Conservation (phyloP, 2,888 invertebrate genomes). For the Antheraea assamensis region DNA sequence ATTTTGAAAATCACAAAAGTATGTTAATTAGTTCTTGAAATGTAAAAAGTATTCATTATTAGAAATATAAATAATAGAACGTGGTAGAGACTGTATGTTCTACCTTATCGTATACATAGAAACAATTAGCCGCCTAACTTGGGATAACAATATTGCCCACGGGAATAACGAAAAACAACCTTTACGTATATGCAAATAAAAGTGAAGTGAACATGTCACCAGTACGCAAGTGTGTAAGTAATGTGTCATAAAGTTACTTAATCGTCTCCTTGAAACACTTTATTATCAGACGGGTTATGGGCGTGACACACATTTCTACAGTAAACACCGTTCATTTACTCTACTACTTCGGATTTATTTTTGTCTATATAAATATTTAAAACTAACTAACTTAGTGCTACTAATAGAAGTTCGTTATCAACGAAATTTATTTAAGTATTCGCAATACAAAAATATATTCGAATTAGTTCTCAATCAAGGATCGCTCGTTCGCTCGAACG, state of each 20-base stretch:
- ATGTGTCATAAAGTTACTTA: conserved; percentile 66
- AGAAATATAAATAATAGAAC: background rate
- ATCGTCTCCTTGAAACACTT: conserved; percentile 77
- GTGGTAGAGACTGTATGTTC: background rate
- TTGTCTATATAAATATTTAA: conserved; percentile 29
- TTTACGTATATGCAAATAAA: conserved; percentile 37
- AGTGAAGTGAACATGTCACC: conserved; percentile 35
- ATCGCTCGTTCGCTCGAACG: background rate
- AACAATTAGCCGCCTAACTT: conserved; percentile 8
- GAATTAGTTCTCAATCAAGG: background rate
- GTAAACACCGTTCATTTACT: conserved; percentile 58
- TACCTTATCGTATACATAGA: conserved; percentile 11
- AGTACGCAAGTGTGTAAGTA: conserved; percentile 44
- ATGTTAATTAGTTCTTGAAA: background rate
- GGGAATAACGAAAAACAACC: conserved; percentile 32
- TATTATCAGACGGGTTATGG: conserved; percentile 75
- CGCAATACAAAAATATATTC: background rate
- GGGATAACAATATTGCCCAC: conserved; percentile 15
- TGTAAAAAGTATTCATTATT: background rate
- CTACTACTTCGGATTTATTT: conserved; percentile 39
- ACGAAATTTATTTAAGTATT: background rate
- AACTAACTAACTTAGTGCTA: conserved; percentile 8
- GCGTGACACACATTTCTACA: conserved; percentile 70
- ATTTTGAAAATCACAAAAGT: background rate
- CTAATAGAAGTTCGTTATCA: background rate